Evolutionary conservation across 2,113 vertebrate genomes (phyloP).

Genomic region (Atrichornis clamosus): DNA sequence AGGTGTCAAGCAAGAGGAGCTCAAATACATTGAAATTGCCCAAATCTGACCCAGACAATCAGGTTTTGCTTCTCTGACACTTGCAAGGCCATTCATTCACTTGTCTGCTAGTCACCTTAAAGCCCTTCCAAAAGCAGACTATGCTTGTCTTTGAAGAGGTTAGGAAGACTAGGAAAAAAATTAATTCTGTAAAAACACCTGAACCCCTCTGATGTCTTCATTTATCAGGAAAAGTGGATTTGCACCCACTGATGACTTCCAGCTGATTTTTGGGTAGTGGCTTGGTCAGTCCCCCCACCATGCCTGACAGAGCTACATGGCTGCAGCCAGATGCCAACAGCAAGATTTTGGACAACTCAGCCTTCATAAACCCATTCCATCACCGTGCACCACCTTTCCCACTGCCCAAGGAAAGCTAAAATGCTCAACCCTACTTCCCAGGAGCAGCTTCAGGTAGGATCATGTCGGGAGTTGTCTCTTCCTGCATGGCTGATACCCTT

Average conservation of each 20-base stretch:
- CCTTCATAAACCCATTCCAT: background rate
- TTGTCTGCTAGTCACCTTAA: background rate
- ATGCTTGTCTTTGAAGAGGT: background rate
- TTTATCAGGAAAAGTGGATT: background rate
- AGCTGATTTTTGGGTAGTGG: background rate
- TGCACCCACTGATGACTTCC: background rate
- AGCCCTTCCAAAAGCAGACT: background rate
- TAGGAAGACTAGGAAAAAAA: background rate
- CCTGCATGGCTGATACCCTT: background rate
- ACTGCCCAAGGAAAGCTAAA: background rate
- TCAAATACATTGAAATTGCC: background rate
- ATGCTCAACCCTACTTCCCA: background rate
- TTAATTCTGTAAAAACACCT: background rate
- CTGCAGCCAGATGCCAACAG: background rate
- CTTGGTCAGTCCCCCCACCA: background rate
- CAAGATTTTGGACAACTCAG: background rate
- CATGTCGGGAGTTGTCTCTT: background rate
- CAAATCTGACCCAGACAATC: background rate
- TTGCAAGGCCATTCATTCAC: background rate
- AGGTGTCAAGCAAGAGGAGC: background rate
- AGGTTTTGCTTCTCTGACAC: background rate
- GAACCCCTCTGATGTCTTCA: background rate
- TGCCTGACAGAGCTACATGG: background rate
- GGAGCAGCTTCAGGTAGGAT: background rate
- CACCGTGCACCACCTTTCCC: background rate